A percentile compares a stretch with the other conserved stretches of the same genome.
phyloP scores from a whole-genome alignment of 2,888 invertebrate species.

The Calameuta pallipes region DNA sequence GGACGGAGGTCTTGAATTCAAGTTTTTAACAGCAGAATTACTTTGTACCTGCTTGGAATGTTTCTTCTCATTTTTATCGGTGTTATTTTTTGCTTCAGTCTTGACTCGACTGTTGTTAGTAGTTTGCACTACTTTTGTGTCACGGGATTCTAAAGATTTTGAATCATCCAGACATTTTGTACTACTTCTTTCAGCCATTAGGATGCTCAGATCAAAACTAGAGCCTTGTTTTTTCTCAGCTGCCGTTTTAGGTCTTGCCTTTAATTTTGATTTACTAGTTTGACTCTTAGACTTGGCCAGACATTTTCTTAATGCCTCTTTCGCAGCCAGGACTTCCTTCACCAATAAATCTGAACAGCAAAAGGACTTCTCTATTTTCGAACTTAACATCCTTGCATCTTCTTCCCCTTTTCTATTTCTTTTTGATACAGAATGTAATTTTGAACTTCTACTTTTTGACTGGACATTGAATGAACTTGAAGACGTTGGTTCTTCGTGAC shows the following conservation, averaged over 20 bases:
- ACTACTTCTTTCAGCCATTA: slow-evolving; percentile 4
- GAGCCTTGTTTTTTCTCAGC: slow-evolving; percentile 51
- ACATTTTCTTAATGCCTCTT: slow-evolving; percentile 57
- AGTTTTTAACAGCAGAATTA: background rate
- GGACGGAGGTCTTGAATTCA: background rate
- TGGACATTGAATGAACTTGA: background rate
- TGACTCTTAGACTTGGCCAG: slow-evolving; percentile 39
- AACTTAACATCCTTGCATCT: background rate
- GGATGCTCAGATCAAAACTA: slow-evolving; percentile 33
- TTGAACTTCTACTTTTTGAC: background rate
- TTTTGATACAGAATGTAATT: background rate
- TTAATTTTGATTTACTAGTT: slow-evolving; percentile 19
- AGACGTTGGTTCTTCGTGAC: background rate
- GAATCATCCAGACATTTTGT: slow-evolving; percentile 7
- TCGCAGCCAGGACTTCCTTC: slow-evolving; percentile 61
- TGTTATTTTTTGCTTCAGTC: slow-evolving; percentile 15
- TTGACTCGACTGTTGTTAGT: slow-evolving; percentile 10
- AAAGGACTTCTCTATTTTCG: slow-evolving; percentile 20
- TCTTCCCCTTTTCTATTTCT: background rate
- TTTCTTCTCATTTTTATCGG: slow-evolving; percentile 18
- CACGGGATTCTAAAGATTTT: slow-evolving; percentile 18
- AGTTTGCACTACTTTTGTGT: slow-evolving; percentile 7
- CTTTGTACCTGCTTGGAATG: slow-evolving; percentile 27
- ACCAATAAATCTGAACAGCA: slow-evolving; percentile 54
- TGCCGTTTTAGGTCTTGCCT: slow-evolving; percentile 44